These are phyloP conservation scores for Reticulitermes lucifugus DNA, from an alignment of 2,888 invertebrate species.

Conservation along the genomic window DNA sequence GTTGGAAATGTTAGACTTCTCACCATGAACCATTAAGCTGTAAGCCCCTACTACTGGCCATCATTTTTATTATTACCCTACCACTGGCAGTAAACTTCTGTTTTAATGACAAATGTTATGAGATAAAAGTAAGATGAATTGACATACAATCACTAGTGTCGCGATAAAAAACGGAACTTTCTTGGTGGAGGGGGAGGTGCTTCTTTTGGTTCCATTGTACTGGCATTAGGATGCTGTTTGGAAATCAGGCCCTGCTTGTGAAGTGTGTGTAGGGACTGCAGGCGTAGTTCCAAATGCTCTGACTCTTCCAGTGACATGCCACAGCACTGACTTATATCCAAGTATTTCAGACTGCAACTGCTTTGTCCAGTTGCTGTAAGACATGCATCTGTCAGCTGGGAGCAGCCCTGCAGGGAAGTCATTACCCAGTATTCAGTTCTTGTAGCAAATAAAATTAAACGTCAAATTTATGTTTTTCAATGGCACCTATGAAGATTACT, in stretches of 20 bases:
- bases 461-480: too few relatives aligned
- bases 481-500: too few relatives aligned
- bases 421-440: too few relatives aligned
- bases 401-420: constrained; percentile 67
- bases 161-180: constrained; percentile 17
- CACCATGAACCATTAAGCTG: too few relatives aligned
- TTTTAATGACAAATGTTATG: too few relatives aligned
- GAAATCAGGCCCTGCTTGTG: constrained; percentile 39
- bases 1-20: too few relatives aligned
- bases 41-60: too few relatives aligned
- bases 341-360: constrained; percentile 67
- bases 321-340: constrained; percentile 68
- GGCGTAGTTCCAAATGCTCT: constrained; percentile 38
- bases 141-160: neutral
- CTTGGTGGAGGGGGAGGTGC: constrained; percentile 29
- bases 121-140: too few relatives aligned
- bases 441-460: too few relatives aligned
- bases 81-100: too few relatives aligned
- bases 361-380: constrained; percentile 66
- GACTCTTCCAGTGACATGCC: constrained; percentile 56
- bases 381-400: constrained; percentile 70
- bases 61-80: too few relatives aligned
- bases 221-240: neutral
- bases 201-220: neutral
- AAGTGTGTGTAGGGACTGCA: constrained; percentile 46